A percentile compares a stretch with the other conserved stretches of the same genome.
phyloP scores from a whole-genome alignment of 2,797 vertebrate species.

The Sebastes hubbsi region DNA sequence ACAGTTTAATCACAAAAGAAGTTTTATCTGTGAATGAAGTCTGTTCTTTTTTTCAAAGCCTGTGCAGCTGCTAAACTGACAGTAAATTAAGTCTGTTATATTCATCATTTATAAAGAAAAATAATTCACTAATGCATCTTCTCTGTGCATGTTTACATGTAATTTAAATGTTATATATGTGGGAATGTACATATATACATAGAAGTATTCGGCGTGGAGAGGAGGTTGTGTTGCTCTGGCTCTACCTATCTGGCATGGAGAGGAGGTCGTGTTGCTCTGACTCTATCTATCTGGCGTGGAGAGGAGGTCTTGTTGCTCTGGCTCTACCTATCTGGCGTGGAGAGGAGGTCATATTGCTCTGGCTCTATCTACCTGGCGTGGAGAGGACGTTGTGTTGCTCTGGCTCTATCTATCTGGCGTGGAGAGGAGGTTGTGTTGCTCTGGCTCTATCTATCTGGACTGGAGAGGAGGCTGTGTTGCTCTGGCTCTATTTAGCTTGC shows the following conservation, averaged over 20 bases:
- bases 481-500: too few relatives aligned
- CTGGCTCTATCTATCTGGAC: too few relatives aligned
- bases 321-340: too few relatives aligned
- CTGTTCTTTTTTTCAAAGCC: background rate
- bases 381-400: too few relatives aligned
- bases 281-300: too few relatives aligned
- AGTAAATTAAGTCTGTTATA: background rate
- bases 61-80: background rate
- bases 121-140: background rate
- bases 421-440: too few relatives aligned
- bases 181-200: too few relatives aligned
- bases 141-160: too few relatives aligned
- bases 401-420: rapidly evolving
- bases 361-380: too few relatives aligned
- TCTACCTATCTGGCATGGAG: rapidly evolving
- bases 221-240: rapidly evolving
- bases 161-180: too few relatives aligned
- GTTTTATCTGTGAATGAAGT: background rate
- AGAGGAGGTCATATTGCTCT: rapidly evolving
- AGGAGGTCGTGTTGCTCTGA: rapidly evolving
- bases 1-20: background rate
- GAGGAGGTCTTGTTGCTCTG: too few relatives aligned
- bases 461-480: rapidly evolving
- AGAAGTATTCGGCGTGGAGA: too few relatives aligned
- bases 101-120: background rate